Conservation (phyloP, 2,113 vertebrate species). For the Mesembrinibis cayennensis region DNA sequence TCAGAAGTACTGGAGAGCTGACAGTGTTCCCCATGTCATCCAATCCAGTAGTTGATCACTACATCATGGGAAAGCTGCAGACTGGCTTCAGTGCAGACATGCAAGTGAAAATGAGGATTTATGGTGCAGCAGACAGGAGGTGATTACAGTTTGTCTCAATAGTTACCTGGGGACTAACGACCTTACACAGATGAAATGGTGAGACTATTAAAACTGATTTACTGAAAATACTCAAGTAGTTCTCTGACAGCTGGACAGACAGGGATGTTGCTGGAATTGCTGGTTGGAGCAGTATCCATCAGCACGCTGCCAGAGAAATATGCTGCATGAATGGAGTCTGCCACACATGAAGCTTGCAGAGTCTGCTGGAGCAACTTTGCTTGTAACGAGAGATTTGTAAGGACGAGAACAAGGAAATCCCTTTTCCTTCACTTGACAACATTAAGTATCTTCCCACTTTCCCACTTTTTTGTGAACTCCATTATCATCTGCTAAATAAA, state of each 20-base stretch:
- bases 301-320: not conserved
- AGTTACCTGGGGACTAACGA: constrained; percentile 10
- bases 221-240: not conserved
- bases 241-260: constrained; percentile 1
- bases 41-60: not conserved
- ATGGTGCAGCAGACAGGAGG: not conserved
- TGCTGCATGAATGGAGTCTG: not conserved
- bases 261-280: not conserved
- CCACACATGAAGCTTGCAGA: not conserved
- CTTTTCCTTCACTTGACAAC: not conserved
- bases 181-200: constrained; percentile 20
- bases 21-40: not conserved
- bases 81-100: not conserved
- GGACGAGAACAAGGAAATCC: not conserved
- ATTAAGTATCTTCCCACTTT: not conserved
- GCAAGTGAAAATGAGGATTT: constrained; percentile 13
- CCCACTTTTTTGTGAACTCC: not conserved
- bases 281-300: not conserved
- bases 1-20: not conserved
- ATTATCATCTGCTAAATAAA: not conserved
- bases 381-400: not conserved
- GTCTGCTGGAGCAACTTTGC: not conserved
- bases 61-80: not conserved
- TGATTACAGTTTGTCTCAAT: not conserved
- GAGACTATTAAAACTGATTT: constrained; percentile 12